Base-by-base conservation (phyloP, 2,113 vertebrate genomes). In the Tympanuchus pallidicinctus region DNA sequence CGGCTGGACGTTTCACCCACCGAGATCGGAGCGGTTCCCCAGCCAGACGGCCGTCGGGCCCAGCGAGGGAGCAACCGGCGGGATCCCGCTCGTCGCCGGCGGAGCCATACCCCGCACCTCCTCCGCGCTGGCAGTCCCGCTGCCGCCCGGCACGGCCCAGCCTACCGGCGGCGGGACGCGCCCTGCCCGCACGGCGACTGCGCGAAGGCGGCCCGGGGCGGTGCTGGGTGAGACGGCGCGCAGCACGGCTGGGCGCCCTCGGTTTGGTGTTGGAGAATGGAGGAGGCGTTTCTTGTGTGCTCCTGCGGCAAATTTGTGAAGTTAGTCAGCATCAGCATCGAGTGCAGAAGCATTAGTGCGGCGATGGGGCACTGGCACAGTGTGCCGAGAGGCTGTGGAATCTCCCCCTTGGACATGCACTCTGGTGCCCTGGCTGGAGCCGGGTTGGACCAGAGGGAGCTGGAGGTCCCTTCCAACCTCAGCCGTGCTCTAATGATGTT, bases 261-360 rank as follows among this genome's bases (percentile, higher is more conserved):
- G 8, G 34, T 9, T 19, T 8, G 67, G 38, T 15, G 24, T 4
- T 14, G 34, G 5, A 6, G 12, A 20, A 3, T 5, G 3, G 1
- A 2, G 4, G 3, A 2, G 10, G 21, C 0, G 5, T 4, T 50
- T 16, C 1, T 8, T 6, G 2, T 1, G 2, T 7, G 0, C 1
- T 4, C 4, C 15, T 2, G 10, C 5, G 16, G 5, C 7, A 7
- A 1, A 7, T n/a, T 5, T 4, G 2, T 6, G 25, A 13, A 16
- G 12, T 10, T 2, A 2, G 3, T 3, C 2, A 54, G 54, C 56
- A 20, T 3, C 2, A 54, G 54, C 56, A 20, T n/a, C 32, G 32
- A 32, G n/a, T n/a, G 32, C 42, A 22, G 70, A 3, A 2, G 27
- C 15, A 10, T 19, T 40, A 28, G 25, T 13, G 24, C 25, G 61